phyloP scores from a whole-genome alignment of 2,113 vertebrate genomes.

The Heterochromis multidens region DNA sequence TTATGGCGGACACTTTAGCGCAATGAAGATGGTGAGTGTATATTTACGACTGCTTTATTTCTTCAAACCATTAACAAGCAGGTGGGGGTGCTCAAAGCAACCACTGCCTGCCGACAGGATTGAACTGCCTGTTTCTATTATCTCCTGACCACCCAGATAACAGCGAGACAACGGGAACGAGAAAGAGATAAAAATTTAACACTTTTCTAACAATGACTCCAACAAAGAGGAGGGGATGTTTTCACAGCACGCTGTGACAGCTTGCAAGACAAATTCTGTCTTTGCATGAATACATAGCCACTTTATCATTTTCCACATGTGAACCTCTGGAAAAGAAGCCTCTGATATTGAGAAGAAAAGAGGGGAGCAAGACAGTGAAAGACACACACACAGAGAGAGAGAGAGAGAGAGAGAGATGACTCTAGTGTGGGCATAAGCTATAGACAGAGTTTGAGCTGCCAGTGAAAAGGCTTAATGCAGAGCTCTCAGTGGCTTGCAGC shows the following conservation, averaged over 20 bases:
- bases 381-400: too few relatives aligned
- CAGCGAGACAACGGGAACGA: not conserved
- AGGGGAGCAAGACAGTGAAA: not conserved
- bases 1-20: slow-evolving; percentile 44
- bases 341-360: not conserved
- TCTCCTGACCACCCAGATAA: slow-evolving; percentile 39
- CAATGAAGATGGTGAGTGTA: slow-evolving; percentile 34
- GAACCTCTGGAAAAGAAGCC: slow-evolving; percentile 15
- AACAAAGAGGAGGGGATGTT: slow-evolving; percentile 16
- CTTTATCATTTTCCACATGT: slow-evolving; percentile 25
- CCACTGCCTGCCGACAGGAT: slow-evolving; percentile 29
- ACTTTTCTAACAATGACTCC: slow-evolving; percentile 17
- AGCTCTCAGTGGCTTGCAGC: slow-evolving; percentile 45
- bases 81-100: slow-evolving; percentile 52
- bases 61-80: slow-evolving; percentile 60
- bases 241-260: not conserved
- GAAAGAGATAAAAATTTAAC: slow-evolving; percentile 10
- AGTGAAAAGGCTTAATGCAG: slow-evolving; percentile 54
- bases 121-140: slow-evolving; percentile 52
- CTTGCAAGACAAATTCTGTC: slow-evolving; percentile 23
- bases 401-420: not conserved
- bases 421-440: slow-evolving; percentile 35
- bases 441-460: slow-evolving; percentile 39
- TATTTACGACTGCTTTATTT: slow-evolving; percentile 58
- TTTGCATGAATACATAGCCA: not conserved